These are phyloP conservation scores for Cydia strobilella DNA, from an alignment of 1,140 invertebrate species.

Conservation along the genomic window DNA sequence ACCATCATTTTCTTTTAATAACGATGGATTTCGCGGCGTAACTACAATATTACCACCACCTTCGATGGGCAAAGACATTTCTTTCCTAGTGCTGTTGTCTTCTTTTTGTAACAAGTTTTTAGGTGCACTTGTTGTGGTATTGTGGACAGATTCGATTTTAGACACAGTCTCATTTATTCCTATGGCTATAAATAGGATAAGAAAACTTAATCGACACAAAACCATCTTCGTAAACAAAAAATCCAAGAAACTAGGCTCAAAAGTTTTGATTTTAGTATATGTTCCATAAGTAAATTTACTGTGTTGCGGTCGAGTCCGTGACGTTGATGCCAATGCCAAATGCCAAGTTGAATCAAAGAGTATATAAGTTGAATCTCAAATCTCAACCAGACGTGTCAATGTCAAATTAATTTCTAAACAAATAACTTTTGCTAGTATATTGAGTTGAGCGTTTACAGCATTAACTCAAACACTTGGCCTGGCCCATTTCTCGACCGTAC, in stretches of 20 bases:
- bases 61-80: neutral
- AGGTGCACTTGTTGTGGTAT: neutral
- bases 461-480: slow-evolving; percentile 40
- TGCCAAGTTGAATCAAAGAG: no score
- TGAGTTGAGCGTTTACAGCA: neutral
- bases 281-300: slow-evolving; percentile 22
- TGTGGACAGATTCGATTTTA: neutral
- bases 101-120: slow-evolving; percentile 7
- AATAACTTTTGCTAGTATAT: no score
- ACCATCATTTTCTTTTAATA: neutral
- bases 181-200: slow-evolving; percentile 7
- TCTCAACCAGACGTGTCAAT: neutral
- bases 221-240: slow-evolving; percentile 14
- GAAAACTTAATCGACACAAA: neutral
- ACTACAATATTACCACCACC: neutral
- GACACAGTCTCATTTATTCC: neutral
- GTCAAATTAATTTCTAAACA: neutral
- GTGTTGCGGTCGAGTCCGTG: neutral
- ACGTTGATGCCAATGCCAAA: neutral
- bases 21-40: neutral
- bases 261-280: slow-evolving; percentile 26
- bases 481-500: no score
- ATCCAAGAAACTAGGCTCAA: slow-evolving; percentile 3
- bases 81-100: neutral
- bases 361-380: no score